Evolutionary conservation across 2,888 invertebrate genomes (phyloP).

Genomic region (Patella depressa): DNA sequence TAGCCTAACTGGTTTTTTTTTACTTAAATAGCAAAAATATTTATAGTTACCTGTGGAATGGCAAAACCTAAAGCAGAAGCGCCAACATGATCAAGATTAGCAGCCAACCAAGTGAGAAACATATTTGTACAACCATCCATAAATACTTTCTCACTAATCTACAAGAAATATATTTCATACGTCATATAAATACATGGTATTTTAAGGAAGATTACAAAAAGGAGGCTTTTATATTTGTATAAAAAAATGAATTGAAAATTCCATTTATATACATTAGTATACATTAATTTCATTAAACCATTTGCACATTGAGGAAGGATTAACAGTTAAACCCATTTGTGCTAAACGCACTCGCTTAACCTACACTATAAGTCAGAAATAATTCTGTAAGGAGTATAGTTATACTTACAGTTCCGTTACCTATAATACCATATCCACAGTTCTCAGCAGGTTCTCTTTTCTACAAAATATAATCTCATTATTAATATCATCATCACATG

Average conservation of each 20-base stretch:
- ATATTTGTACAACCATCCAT: constrained; percentile 56
- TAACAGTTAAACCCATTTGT: too few species aligned
- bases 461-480: constrained; percentile 28
- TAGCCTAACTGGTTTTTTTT: background rate
- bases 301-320: too few species aligned
- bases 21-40: background rate
- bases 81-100: constrained; percentile 61
- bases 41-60: constrained; percentile 59
- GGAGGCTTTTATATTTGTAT: too few species aligned
- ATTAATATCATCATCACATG: background rate
- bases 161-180: background rate
- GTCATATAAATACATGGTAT: background rate
- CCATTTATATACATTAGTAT: too few species aligned
- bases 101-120: constrained; percentile 56
- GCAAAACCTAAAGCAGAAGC: constrained; percentile 62
- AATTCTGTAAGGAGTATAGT: background rate
- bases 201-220: too few species aligned
- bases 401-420: constrained; percentile 47
- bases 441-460: constrained; percentile 31
- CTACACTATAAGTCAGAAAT: too few species aligned
- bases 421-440: constrained; percentile 50
- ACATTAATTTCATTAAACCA: too few species aligned
- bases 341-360: too few species aligned
- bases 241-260: too few species aligned
- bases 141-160: constrained; percentile 47